A percentile compares a stretch with the other conserved stretches of the same genome.
phyloP scores from a whole-genome alignment of 2,113 vertebrate genomes.

The Piaya cayana region DNA sequence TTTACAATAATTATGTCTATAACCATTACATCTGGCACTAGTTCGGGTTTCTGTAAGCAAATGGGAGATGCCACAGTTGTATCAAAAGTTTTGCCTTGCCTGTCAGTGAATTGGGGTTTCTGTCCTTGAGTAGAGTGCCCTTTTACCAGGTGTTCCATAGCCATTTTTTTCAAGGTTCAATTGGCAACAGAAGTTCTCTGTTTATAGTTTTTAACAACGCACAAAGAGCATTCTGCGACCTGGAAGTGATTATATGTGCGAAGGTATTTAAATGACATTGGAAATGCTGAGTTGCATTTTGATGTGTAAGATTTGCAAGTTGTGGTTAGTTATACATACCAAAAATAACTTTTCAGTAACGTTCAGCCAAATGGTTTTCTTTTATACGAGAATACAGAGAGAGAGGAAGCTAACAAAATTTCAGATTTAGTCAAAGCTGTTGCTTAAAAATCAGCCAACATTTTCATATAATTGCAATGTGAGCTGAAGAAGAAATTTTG shows the following conservation, averaged over 20 bases:
- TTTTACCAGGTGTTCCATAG: neutral
- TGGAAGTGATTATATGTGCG: neutral
- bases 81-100: neutral
- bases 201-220: neutral
- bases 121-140: neutral
- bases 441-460: neutral
- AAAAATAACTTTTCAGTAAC: constrained; percentile 5
- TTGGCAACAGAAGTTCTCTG: neutral
- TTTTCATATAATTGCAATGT: neutral
- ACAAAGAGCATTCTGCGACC: neutral
- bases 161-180: neutral
- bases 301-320: neutral
- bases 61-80: neutral
- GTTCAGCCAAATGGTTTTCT: constrained; percentile 2
- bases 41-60: neutral
- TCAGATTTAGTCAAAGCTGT: neutral
- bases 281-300: constrained; percentile 6
- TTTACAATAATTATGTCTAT: neutral
- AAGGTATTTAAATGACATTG: neutral
- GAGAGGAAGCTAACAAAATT: neutral
- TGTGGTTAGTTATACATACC: neutral
- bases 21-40: neutral
- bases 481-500: neutral
- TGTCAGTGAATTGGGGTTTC: neutral
- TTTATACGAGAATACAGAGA: neutral